Conservation (phyloP, 2,797 vertebrate genomes). For the Neosalanx taihuensis region DNA sequence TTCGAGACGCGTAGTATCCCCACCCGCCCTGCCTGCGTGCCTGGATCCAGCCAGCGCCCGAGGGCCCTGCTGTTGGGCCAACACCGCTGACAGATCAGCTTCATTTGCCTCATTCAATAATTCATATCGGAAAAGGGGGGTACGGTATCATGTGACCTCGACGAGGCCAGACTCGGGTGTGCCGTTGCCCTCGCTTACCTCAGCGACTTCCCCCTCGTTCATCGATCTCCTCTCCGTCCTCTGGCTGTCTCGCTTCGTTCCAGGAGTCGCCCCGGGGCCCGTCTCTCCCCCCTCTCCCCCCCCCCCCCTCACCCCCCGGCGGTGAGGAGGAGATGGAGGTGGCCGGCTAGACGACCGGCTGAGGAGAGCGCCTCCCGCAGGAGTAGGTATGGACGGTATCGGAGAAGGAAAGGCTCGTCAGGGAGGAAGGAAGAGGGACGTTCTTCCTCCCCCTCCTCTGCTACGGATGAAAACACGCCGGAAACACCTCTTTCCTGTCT, state of each 20-base stretch:
- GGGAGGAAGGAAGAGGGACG: slow-evolving; percentile 22
- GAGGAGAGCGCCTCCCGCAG: slow-evolving; percentile 44
- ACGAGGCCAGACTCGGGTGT: slow-evolving; percentile 16
- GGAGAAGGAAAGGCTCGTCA: slow-evolving; percentile 59
- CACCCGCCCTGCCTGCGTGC: no score
- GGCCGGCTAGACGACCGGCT: slow-evolving; percentile 31
- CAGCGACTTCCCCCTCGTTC: slow-evolving; percentile 43
- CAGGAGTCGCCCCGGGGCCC: slow-evolving; percentile 41
- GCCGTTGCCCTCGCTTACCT: slow-evolving; percentile 41
- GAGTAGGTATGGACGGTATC: slow-evolving; percentile 37
- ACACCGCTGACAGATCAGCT: slow-evolving; percentile 23
- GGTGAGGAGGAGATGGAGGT: slow-evolving; percentile 50
- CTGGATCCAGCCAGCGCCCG: background rate
- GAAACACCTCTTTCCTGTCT: slow-evolving; percentile 50
- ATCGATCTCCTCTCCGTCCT: slow-evolving; percentile 43
- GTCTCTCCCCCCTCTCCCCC: slow-evolving; percentile 56
- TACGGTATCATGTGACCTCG: slow-evolving; percentile 5
- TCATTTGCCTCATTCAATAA: slow-evolving; percentile 23
- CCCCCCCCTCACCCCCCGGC: no score
- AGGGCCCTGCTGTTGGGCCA: slow-evolving; percentile 8
- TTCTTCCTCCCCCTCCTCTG: slow-evolving; percentile 26
- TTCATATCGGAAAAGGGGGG: slow-evolving; percentile 27
- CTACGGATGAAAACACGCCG: slow-evolving; percentile 46
- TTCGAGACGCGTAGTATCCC: no score
- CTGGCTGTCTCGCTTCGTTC: slow-evolving; percentile 28